Evolutionary conservation across 2,797 vertebrate genomes (phyloP).

Genomic region (Chlorospingus semifuscus): DNA sequence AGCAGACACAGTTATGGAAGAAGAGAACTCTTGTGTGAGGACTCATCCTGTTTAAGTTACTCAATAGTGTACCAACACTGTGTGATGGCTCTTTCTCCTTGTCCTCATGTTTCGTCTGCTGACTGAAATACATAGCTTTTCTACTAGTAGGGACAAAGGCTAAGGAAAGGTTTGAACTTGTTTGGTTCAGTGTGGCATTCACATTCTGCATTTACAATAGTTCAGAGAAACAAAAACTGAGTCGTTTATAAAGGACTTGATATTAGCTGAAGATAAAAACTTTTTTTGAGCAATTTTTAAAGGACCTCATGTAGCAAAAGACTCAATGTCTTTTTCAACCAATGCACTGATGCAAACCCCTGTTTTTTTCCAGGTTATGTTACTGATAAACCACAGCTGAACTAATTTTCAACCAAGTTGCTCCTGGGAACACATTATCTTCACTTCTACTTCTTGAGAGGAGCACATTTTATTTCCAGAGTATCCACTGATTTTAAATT

Average conservation of each 20-base stretch:
- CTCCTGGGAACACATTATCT: not conserved
- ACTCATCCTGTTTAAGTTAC: not conserved
- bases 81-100: not conserved
- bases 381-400: not conserved
- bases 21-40: not conserved
- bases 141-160: not conserved
- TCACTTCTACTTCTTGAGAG: not conserved
- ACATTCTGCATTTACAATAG: no score
- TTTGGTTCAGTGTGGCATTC: not conserved
- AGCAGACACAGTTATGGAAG: not conserved
- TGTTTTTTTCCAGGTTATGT: not conserved
- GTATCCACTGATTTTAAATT: not conserved
- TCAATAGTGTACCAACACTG: accelerated
- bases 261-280: not conserved
- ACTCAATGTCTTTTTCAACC: not conserved
- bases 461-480: not conserved
- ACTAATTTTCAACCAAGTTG: not conserved
- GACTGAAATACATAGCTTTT: not conserved
- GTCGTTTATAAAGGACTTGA: not conserved
- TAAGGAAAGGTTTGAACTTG: not conserved
- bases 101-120: not conserved
- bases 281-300: not conserved
- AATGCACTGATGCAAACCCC: not conserved
- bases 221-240: not conserved
- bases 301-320: not conserved